Evolutionary conservation across 1,140 invertebrate species (phyloP).

Genomic region (Scaptomyza montana): DNA sequence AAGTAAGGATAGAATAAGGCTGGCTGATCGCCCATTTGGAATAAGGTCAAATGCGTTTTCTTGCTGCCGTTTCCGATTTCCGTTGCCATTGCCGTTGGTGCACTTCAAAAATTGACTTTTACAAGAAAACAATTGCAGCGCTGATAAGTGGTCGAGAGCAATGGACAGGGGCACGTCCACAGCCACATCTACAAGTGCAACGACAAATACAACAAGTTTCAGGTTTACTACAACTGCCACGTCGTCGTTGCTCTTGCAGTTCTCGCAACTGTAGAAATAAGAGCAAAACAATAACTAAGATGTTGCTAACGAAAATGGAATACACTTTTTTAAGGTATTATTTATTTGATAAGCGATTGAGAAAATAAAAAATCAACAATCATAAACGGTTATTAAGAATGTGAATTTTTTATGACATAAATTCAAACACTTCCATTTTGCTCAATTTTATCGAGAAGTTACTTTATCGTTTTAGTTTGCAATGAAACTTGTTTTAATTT

Average conservation of each 20-base stretch:
- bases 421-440: too few relatives aligned
- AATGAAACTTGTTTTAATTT: too few relatives aligned
- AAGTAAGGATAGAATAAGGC: neutral
- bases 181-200: constrained; percentile 14
- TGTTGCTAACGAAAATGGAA: constrained; percentile 35
- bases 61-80: constrained; percentile 74
- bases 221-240: neutral
- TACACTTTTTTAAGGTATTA: constrained; percentile 34
- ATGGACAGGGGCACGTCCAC: constrained; percentile 65
- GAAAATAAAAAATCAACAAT: too few relatives aligned
- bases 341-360: too few relatives aligned
- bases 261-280: constrained; percentile 40
- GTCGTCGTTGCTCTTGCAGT: constrained; percentile 21
- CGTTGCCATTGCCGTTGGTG: constrained; percentile 49
- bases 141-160: constrained; percentile 67
- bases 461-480: too few relatives aligned
- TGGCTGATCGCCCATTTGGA: constrained; percentile 20
- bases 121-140: constrained; percentile 79
- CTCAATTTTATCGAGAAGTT: too few relatives aligned
- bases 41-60: constrained; percentile 74
- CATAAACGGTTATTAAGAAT: too few relatives aligned
- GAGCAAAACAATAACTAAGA: constrained; percentile 38
- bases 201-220: neutral
- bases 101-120: constrained; percentile 81
- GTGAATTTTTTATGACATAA: too few relatives aligned